Percentiles rank a stretch among this genome's conserved stretches.
Evolutionary conservation across 2,113 vertebrate species (phyloP).

Genomic region (Muntiacus reevesi): DNA sequence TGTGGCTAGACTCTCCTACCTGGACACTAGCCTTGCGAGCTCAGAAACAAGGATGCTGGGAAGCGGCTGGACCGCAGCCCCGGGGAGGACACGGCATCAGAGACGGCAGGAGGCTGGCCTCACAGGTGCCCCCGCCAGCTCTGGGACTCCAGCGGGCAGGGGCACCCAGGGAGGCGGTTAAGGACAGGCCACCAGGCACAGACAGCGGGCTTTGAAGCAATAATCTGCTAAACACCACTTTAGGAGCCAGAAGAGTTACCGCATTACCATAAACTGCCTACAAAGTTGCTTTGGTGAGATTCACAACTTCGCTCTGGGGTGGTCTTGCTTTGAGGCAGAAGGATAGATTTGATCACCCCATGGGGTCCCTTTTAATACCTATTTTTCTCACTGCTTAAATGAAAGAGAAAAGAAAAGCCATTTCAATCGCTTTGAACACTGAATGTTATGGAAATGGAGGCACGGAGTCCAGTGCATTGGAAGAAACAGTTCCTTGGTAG

Average conservation of each 20-base stretch:
- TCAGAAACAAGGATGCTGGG: neutral
- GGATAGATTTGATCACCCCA: constrained; percentile 66
- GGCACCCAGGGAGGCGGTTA: neutral
- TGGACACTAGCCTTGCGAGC: neutral
- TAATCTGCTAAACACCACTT: constrained; percentile 64
- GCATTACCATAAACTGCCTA: constrained; percentile 61
- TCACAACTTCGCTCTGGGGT: constrained; percentile 65
- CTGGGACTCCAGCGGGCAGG: neutral
- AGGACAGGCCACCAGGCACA: neutral
- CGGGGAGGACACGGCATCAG: neutral
- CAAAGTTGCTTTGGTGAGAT: constrained; percentile 66
- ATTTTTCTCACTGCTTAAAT: constrained; percentile 70
- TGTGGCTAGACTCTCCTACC: neutral
- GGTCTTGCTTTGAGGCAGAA: constrained; percentile 67
- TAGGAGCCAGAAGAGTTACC: constrained; percentile 60
- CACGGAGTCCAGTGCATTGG: neutral
- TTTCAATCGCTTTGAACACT: constrained; percentile 64
- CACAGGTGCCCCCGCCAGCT: neutral
- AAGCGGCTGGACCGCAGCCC: neutral
- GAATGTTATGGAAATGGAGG: constrained; percentile 56
- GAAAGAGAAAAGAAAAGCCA: constrained; percentile 71
- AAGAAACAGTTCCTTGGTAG: neutral
- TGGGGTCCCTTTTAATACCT: constrained; percentile 64
- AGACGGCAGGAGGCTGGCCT: neutral
- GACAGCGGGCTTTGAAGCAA: constrained; percentile 40